These are phyloP conservation scores for Artibeus jamaicensis DNA, from an alignment of 2,797 vertebrate species.

Conservation along the genomic window DNA sequence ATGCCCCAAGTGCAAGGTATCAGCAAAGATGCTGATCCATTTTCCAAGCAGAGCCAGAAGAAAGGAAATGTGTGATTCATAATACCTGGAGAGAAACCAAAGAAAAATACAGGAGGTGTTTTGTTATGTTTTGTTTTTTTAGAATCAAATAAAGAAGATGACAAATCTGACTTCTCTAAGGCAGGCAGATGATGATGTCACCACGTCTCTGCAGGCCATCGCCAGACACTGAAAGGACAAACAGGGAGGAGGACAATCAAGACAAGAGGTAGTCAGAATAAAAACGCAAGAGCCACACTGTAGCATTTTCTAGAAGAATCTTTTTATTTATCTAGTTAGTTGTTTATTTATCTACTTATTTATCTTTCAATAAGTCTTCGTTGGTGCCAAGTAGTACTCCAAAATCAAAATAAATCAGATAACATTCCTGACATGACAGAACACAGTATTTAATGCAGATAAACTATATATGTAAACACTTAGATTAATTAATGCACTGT, in stretches of 20 bases:
- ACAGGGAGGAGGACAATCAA: neutral
- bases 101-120: neutral
- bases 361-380: neutral
- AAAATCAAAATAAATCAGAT: neutral
- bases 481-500: neutral
- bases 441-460: neutral
- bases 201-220: neutral
- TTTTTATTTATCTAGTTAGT: neutral
- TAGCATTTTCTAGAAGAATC: neutral
- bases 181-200: neutral
- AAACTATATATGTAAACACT: neutral
- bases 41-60: slow-evolving; percentile 13
- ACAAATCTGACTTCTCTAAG: slow-evolving; percentile 34
- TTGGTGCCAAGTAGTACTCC: neutral
- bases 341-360: neutral
- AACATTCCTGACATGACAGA: neutral
- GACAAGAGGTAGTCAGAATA: neutral
- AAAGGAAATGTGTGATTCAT: slow-evolving; percentile 28
- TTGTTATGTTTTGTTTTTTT: neutral
- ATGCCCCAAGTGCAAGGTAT: neutral
- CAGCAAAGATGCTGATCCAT: neutral
- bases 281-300: neutral
- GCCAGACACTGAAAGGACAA: neutral
- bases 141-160: slow-evolving; percentile 51
- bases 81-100: slow-evolving; percentile 26